Base-by-base conservation (phyloP, 2,113 vertebrate species). In the Chlorodrepanis virens region DNA sequence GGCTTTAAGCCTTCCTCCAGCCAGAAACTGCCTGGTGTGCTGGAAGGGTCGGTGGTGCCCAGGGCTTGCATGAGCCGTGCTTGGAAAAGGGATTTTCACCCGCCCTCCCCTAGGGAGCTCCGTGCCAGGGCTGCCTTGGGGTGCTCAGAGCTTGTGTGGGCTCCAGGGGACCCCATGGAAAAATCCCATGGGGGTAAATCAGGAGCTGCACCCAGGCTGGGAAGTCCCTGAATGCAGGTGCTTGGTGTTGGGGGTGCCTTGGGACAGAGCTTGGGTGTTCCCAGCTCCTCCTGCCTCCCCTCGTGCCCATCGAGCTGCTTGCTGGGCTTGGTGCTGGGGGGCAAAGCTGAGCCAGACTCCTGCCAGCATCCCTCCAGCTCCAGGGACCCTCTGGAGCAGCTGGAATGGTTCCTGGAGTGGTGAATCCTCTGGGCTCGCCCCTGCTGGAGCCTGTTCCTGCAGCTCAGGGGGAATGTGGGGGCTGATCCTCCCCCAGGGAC, bases 261-360 rank as follows among this genome's bases (percentile, higher is more conserved):
- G 72, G 63, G 82, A 49, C 11, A 12, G 54, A 27, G n/a, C 42
- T 75, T 0, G 14, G 67, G 1, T 60, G 63, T 37, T 81, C 63
- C 86, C 8, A 1, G 45, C 72, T 67, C 47, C 61, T 47, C 59
- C 19, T 0, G 14, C 53, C 71, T 86, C 49, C 54, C 70, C n/a
- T 40, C 0, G 0, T 22, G 12, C 23, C 23, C n/a, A 4, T 2
- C 0, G 12, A 20, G 35, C 7, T 1, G 2, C 79, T 49, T 71
- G 87, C 87, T 69, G 2, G 2, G 28, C 23, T 8, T 0, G 8
- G 20, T 29, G 53, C 75, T 90, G 47, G 40, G 56, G 56, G 5
- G 23, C 61, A 56, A 13, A 64, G 27, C 45, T 14, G 45, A 64
- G 11, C 19, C 49, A 22, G 53, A 2, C 45, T 77, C 49, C 50